A percentile compares a stretch with the other conserved stretches of the same genome.
phyloP scores from a whole-genome alignment of 1,140 invertebrate genomes.

The Euura lappo region DNA sequence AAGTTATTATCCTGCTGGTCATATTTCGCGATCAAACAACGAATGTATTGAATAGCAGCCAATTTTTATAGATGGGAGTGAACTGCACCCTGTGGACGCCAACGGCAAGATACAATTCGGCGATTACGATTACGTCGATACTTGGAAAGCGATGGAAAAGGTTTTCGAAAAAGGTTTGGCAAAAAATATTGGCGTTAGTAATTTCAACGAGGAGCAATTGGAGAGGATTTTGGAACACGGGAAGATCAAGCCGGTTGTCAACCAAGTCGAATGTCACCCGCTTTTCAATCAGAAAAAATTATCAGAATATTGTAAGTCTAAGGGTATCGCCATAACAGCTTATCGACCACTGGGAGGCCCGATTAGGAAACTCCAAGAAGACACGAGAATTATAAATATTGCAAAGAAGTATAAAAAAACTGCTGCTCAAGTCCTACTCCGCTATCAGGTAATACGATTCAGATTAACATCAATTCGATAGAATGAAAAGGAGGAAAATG shows the following conservation, averaged over 20 bases:
- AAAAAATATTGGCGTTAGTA: constrained; percentile 83
- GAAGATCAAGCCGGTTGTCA: constrained; percentile 73
- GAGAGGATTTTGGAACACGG: constrained; percentile 69
- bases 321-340: constrained; percentile 72
- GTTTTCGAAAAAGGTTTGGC: constrained; percentile 72
- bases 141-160: constrained; percentile 83
- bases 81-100: constrained; percentile 61
- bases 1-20: neutral
- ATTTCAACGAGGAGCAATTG: constrained; percentile 83
- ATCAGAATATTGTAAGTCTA: constrained; percentile 71
- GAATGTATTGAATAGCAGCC: neutral
- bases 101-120: constrained; percentile 67
- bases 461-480: no score
- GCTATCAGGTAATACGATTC: constrained; percentile 45
- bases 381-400: constrained; percentile 65
- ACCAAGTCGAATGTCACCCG: constrained; percentile 66
- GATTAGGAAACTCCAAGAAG: constrained; percentile 42
- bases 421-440: constrained; percentile 64
- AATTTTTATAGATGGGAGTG: constrained; percentile 35
- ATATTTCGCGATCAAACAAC: neutral
- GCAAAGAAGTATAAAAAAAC: constrained; percentile 69
- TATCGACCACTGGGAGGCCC: constrained; percentile 72
- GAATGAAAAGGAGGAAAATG: no score
- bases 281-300: constrained; percentile 74
- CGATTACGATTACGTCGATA: constrained; percentile 77